phyloP scores from a whole-genome alignment of 2,888 invertebrate species.

The Mycogona germanica region DNA sequence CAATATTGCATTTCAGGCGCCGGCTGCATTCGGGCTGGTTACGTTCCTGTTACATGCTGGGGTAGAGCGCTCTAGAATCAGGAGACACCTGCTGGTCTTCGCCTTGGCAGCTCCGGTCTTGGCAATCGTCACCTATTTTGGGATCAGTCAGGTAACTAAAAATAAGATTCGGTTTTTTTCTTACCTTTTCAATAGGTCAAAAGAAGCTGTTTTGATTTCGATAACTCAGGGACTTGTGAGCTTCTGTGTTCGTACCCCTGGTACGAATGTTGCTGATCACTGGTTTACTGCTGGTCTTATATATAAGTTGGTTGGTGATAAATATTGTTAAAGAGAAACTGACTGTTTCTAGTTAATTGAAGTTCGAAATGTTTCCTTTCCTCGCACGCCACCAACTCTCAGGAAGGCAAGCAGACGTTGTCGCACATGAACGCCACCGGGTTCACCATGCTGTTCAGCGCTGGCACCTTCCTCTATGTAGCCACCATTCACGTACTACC shows the following conservation, averaged over 20 bases:
- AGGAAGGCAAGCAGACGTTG: conserved; percentile 82
- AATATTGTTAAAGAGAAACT: neutral
- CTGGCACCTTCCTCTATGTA: conserved; percentile 96
- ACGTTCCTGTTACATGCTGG: conserved; percentile 95
- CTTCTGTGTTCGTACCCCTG: too few relatives aligned
- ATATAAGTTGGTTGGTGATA: too few relatives aligned
- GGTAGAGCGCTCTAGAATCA: conserved; percentile 72
- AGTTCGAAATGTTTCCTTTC: neutral
- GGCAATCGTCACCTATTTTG: conserved; percentile 82
- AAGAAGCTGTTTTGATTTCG: too few relatives aligned
- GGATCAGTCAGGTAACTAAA: conserved; percentile 56
- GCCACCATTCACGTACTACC: conserved; percentile 98
- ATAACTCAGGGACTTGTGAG: too few relatives aligned
- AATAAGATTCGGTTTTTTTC: too few relatives aligned
- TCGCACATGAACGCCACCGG: conserved; percentile 87
- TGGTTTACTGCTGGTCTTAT: neutral
- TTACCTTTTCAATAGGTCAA: too few relatives aligned
- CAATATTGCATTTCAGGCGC: conserved; percentile 49
- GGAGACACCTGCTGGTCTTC: conserved; percentile 81
- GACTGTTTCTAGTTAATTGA: neutral
- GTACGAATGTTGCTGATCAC: too few relatives aligned
- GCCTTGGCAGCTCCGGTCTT: conserved; percentile 82
- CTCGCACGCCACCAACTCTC: too few relatives aligned
- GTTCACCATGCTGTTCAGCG: conserved; percentile 96
- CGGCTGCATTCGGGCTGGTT: conserved; percentile 95